These are phyloP conservation scores for Oligia fasciuncula DNA, from an alignment of 2,888 invertebrate species.

Conservation along the genomic window DNA sequence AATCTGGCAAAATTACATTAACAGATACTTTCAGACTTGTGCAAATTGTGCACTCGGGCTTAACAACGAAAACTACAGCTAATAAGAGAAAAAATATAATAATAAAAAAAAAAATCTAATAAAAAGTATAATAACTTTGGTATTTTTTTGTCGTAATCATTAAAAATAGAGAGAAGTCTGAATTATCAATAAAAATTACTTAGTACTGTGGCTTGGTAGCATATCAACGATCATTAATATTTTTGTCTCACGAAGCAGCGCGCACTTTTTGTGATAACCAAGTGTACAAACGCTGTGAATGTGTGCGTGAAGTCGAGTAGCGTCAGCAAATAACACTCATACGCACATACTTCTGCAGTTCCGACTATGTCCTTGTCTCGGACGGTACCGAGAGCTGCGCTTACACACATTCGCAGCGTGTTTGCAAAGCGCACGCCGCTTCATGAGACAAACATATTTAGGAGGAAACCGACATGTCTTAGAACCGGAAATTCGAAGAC, in stretches of 20 bases:
- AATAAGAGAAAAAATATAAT: slow-evolving; percentile 30
- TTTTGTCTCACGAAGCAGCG: neutral
- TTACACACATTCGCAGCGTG: too few relatives aligned
- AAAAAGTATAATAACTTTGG: slow-evolving; percentile 58
- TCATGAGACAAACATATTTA: neutral
- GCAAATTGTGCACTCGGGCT: slow-evolving; percentile 39
- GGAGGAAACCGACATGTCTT: neutral
- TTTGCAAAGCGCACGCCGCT: neutral
- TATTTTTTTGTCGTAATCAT: slow-evolving; percentile 45
- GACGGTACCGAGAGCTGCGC: too few relatives aligned
- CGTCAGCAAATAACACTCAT: too few relatives aligned
- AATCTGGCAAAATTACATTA: neutral
- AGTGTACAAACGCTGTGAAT: too few relatives aligned
- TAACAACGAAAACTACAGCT: slow-evolving; percentile 34
- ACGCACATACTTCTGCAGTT: too few relatives aligned
- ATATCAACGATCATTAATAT: neutral
- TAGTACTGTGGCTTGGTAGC: slow-evolving; percentile 21
- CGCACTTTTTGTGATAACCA: neutral
- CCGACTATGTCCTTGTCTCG: too few relatives aligned
- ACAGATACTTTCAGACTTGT: slow-evolving; percentile 18
- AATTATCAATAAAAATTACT: slow-evolving; percentile 15
- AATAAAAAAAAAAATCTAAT: slow-evolving; percentile 50
- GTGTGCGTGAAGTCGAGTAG: too few relatives aligned
- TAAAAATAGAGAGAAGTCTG: slow-evolving; percentile 53
- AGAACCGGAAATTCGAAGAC: neutral